These are phyloP conservation scores for Folsomia candida DNA, from an alignment of 2,888 invertebrate genomes.

Conservation along the genomic window DNA sequence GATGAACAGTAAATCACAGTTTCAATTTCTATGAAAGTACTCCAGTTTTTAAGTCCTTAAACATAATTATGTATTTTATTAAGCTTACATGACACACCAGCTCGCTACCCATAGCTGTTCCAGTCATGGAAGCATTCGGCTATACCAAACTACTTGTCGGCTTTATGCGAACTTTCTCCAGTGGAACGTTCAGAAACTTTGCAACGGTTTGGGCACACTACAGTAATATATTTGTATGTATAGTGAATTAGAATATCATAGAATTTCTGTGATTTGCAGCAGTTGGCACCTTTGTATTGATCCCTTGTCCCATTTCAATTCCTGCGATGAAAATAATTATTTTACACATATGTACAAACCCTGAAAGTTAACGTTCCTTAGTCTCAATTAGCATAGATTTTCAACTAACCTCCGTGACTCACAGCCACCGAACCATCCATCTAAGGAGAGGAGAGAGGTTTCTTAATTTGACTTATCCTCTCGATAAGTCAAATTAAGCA, in stretches of 20 bases:
- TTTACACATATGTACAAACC: background rate
- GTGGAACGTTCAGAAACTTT: constrained; percentile 53
- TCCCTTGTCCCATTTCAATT: constrained; percentile 57
- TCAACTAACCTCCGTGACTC: constrained; percentile 51
- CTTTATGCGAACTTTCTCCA: constrained; percentile 54
- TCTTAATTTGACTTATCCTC: too few relatives aligned
- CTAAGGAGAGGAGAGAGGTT: too few relatives aligned
- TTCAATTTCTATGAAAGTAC: too few relatives aligned
- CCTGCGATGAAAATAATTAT: constrained; percentile 47
- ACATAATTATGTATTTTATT: too few relatives aligned
- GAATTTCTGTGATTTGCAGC: background rate
- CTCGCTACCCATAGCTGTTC: constrained; percentile 53
- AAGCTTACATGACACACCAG: constrained; percentile 52
- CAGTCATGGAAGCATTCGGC: constrained; percentile 53
- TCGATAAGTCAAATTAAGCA: too few relatives aligned
- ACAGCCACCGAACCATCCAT: constrained; percentile 55
- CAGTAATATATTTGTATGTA: constrained; percentile 35
- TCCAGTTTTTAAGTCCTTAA: too few relatives aligned
- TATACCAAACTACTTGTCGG: constrained; percentile 52
- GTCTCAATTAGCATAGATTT: too few relatives aligned
- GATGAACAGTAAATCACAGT: too few relatives aligned
- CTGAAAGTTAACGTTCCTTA: background rate
- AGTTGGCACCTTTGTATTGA: constrained; percentile 55
- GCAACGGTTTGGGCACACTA: constrained; percentile 57
- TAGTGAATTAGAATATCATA: background rate